Base-by-base conservation (phyloP, 2,797 vertebrate species). In the Naso thynnoides region DNA sequence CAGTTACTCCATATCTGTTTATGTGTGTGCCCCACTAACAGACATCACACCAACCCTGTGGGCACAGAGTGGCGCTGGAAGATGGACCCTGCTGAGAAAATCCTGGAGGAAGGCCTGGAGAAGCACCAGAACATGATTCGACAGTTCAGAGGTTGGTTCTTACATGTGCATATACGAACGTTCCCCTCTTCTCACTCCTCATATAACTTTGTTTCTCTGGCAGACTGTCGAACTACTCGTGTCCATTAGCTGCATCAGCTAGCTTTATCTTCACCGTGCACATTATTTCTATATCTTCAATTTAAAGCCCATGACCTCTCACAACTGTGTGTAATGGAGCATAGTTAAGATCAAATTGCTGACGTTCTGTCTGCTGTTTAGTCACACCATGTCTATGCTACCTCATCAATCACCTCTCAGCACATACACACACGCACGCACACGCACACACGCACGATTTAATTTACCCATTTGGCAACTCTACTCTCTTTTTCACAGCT, bases 21-120 rank as follows among this genome's bases (percentile, higher is more conserved):
- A 0, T 65, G 50, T 58, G 18, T 65, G 1, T 73, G 5, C 8
- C 9, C 38, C n/a, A 0, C 60, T 38, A 53, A 41, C 86, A 99
- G 97, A 50, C 97, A 98, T 81, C 97, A 99, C 85, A 98, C 97
- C n/a, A 99, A 99, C 82, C 97, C 97, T 0, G 97, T 98, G 86
- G 98, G 97, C 58, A 98, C 97, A 0, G 97, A 98, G 79, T 99
- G 98, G 98, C 93, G 91, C 21, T 99, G 98, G 98, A 97, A 98
- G 82, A 96, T 96, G 96, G 97, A 99, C 87, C 95, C 95, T 1
- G 96, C 97, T 0, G 96, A 98, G 76, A 81, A 94, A 78, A 99
- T 99, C 89, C 87, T 99, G 60, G 88, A 95, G 78, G 96, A 97
- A 18, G 94, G 97, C 4, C 19, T 98, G 14, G 95, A 97, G 82